Base-by-base conservation (phyloP, 2,888 invertebrate species). In the Fragum whitleyi region DNA sequence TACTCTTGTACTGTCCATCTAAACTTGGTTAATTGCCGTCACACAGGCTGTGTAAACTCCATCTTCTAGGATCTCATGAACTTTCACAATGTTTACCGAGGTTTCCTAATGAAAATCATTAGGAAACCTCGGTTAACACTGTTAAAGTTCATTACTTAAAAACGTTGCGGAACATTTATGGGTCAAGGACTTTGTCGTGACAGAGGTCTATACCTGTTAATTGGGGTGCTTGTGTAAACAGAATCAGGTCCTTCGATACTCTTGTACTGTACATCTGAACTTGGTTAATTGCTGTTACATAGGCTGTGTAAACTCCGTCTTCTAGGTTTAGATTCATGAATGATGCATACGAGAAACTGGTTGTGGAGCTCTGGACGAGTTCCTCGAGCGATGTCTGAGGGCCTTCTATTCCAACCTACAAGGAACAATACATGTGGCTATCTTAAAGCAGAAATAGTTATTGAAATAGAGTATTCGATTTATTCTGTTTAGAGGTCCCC, bases 201-300 rank as follows among this genome's bases (percentile, higher is more conserved):
- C n/a, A n/a, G n/a, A n/a, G n/a, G n/a, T n/a, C n/a, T n/a, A n/a
- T 36, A 80, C 80, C 80, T 47, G 76, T 80, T 1, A 74, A 28
- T 11, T 16, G 32, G 0, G 81, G 81, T 28, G 65, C 26, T 9
- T 55, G n/a, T 26, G 81, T 81, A 5, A 81, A 36, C 29, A 81
- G 65, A 65, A 42, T 42, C 1, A 65, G 16, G 0, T 65, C 65
- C 32, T 23, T 65, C n/a, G 70, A 23, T 5, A 47, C 47, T n/a
- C 62, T n/a, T 32, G 16, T 14, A 53, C 81, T 82, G 39, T 72
- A 78, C 76, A 82, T 75, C 23, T 75, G 26, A 1, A 82, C 53
- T 36, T 78, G 75, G 65, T 82, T 82, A 2, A 78, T 70, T 9
- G 62, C 78, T 5, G 61, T 72, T 7, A 82, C 72, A 26, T 78